Evolutionary conservation across 2,797 vertebrate species (phyloP), one percentile per base, ranked within the genome.

Genomic region (Megaceryle alcyon): DNA sequence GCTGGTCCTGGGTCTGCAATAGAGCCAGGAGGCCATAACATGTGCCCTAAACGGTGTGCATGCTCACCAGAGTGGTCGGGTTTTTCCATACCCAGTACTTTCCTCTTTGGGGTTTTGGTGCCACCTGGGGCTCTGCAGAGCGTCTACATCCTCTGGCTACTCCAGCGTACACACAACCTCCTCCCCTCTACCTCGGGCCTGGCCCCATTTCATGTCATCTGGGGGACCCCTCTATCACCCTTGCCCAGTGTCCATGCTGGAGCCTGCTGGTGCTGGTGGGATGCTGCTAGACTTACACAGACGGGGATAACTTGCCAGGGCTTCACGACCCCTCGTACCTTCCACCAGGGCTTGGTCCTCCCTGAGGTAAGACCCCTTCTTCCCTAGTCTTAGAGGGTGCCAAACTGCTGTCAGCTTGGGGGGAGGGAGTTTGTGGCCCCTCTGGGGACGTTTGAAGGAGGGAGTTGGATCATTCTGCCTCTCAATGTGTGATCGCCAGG

Each of bases 181-280:
- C 41, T 75, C 20, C 56, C 33, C 9, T 63, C 57, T 92, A 57
- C 43, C 19, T 7, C 17, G 19, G 8, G 7, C 17, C 31, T 16
- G 25, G 14, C 16, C 43, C 25, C 18, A 2, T n/a, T 65, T 64
- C 49, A 2, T 4, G 7, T 20, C 31, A 6, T 2, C 48, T 23
- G 33, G 7, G 23, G 4, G 1, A 44, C 7, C 11, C 21, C 31
- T 14, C 4, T 1, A 0, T 14, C 0, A 0, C 10, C 33, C 22
- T 29, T 22, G 43, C 21, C 28, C 43, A 29, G 44, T 28, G 35
- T 20, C 19, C 5, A 0, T 6, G 35, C 65, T 26, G 49, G 21
- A 68, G 4, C 11, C 51, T 14, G 21, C 4, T 19, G 51, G 17
- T 54, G 84, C 53, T 17, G 20, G 11, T 15, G 35, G 63, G 26